Conservation (phyloP, 2,797 vertebrate genomes). For the Allochrocebus solatus region DNA sequence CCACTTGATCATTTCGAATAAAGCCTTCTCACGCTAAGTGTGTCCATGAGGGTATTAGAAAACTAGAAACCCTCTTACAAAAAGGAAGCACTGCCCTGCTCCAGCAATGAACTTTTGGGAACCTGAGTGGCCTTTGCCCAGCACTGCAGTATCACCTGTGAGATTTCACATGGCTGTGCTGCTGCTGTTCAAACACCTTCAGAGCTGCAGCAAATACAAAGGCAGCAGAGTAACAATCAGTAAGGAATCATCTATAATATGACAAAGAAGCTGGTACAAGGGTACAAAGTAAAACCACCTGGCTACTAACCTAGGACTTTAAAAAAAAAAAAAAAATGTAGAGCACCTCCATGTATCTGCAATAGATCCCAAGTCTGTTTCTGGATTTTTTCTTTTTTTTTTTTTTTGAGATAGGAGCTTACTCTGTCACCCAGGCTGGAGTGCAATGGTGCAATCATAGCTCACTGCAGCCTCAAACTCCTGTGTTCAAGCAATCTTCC, state of each 20-base stretch:
- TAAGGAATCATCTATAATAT: background rate
- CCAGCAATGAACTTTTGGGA: background rate
- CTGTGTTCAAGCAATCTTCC: background rate
- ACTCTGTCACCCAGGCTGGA: background rate
- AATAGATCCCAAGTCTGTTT: background rate
- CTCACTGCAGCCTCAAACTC: background rate
- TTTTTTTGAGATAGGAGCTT: background rate
- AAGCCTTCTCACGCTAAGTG: background rate
- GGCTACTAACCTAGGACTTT: background rate
- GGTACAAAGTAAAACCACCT: background rate
- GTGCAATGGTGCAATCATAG: background rate
- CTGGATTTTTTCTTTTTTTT: background rate
- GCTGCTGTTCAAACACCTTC: background rate
- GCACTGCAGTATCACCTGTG: background rate
- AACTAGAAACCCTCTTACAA: background rate
- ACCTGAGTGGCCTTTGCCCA: background rate
- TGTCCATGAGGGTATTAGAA: background rate
- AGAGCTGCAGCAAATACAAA: background rate
- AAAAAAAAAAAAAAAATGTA: background rate
- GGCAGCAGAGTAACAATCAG: accelerated
- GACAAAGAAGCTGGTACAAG: background rate
- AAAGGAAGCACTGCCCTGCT: background rate
- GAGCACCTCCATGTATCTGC: background rate
- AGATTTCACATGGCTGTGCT: background rate
- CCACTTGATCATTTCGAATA: background rate